Conservation (phyloP, 2,113 vertebrate genomes). For the Paedocypris sp. region DNA sequence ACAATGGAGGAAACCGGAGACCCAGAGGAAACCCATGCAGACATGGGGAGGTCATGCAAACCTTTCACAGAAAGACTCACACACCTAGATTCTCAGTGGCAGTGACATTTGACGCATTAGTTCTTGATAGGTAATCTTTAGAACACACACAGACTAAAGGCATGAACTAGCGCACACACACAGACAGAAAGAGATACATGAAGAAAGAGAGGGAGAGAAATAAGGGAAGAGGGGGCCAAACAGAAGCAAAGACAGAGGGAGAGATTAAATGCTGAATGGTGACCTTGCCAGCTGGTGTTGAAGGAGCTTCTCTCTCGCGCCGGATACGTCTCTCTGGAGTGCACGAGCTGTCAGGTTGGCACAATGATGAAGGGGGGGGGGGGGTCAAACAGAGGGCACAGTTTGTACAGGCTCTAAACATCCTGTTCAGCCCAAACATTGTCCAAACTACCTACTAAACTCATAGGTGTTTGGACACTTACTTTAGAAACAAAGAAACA, state of each 20-base stretch:
- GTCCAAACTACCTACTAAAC: not conserved
- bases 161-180: not conserved
- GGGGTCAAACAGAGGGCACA: not conserved
- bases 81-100: too few species aligned
- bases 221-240: too few species aligned
- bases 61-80: too few species aligned
- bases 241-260: slow-evolving; percentile 32
- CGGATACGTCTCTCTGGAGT: slow-evolving; percentile 32
- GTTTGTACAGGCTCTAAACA: not conserved
- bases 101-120: too few species aligned
- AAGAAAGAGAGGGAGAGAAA: not conserved
- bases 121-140: too few species aligned
- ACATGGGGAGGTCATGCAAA: too few species aligned
- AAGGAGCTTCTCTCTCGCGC: slow-evolving; percentile 33
- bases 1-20: too few species aligned
- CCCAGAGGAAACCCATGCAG: too few species aligned
- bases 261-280: slow-evolving; percentile 28
- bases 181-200: slow-evolving; percentile 19
- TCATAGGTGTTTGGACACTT: too few species aligned
- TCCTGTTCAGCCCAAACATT: not conserved
- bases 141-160: too few species aligned
- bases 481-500: too few species aligned
- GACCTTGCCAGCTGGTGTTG: slow-evolving; percentile 51
- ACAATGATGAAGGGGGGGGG: slow-evolving; percentile 24
- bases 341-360: slow-evolving; percentile 40